These are phyloP conservation scores for Furcifer pardalis DNA, from an alignment of 2,797 vertebrate genomes.

Conservation along the genomic window DNA sequence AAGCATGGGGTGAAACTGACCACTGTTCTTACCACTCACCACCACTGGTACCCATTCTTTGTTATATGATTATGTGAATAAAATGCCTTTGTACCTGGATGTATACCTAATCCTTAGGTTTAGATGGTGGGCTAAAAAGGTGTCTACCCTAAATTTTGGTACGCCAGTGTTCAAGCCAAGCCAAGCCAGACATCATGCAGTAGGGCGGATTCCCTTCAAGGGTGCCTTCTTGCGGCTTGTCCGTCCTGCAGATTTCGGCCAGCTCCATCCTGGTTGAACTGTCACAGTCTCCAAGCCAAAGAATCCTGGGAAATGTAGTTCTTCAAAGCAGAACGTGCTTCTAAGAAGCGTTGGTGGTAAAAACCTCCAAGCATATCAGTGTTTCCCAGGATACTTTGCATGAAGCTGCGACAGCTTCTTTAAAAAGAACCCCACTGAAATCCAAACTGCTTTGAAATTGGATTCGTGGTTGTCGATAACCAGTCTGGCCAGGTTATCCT, in stretches of 20 bases:
- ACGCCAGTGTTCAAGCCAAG: not conserved
- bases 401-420: not conserved
- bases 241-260: not conserved
- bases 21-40: slow-evolving; percentile 93
- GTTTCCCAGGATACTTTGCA: not conserved
- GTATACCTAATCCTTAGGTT: not conserved
- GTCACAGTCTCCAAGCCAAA: not conserved
- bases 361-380: not conserved
- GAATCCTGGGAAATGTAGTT: not conserved
- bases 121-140: not conserved
- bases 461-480: no score
- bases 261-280: not conserved
- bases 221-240: no score
- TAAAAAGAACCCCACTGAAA: not conserved
- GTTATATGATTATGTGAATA: not conserved
- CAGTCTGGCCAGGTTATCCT: no score
- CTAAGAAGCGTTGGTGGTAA: not conserved
- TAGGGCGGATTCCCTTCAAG: no score
- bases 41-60: slow-evolving; percentile 89
- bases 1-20: slow-evolving; percentile 91
- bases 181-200: not conserved
- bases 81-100: not conserved
- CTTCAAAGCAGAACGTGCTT: not conserved
- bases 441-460: no score
- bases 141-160: no score